These are phyloP conservation scores for Cyanoliseus patagonus DNA, from an alignment of 2,113 vertebrate genomes.

Conservation along the genomic window DNA sequence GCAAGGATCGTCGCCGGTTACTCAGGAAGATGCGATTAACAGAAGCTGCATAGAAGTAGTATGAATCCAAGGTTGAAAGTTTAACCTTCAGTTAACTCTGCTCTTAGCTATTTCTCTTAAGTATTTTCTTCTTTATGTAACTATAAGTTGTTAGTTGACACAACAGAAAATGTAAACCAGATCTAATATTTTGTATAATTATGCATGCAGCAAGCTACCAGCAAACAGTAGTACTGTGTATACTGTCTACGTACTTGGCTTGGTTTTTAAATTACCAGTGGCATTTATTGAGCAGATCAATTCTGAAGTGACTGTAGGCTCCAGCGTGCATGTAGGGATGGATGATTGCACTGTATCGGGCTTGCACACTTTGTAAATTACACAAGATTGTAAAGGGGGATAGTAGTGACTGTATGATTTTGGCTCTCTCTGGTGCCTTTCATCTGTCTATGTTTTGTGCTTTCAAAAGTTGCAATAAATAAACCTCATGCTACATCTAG, in stretches of 20 bases:
- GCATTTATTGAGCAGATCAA: background rate
- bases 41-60: background rate
- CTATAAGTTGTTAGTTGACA: background rate
- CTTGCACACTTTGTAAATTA: conserved; percentile 24
- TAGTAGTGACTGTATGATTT: conserved; percentile 37
- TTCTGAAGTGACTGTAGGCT: conserved; percentile 13
- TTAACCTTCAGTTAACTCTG: background rate
- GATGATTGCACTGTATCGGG: conserved; percentile 11
- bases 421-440: conserved; percentile 54
- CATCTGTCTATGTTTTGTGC: conserved; percentile 50
- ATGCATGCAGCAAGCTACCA: conserved; percentile 6
- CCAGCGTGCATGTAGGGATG: conserved; percentile 8
- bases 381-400: conserved; percentile 7
- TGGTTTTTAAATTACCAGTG: background rate
- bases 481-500: conserved; percentile 52
- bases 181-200: background rate
- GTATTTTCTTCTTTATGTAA: background rate
- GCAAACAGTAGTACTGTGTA: background rate
- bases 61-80: background rate
- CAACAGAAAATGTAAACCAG: background rate
- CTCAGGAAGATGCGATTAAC: background rate
- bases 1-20: background rate
- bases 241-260: background rate
- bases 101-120: background rate
- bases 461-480: conserved; percentile 57